Base-by-base conservation (phyloP, 1,140 invertebrate genomes). In the Octopus bimaculoides region DNA sequence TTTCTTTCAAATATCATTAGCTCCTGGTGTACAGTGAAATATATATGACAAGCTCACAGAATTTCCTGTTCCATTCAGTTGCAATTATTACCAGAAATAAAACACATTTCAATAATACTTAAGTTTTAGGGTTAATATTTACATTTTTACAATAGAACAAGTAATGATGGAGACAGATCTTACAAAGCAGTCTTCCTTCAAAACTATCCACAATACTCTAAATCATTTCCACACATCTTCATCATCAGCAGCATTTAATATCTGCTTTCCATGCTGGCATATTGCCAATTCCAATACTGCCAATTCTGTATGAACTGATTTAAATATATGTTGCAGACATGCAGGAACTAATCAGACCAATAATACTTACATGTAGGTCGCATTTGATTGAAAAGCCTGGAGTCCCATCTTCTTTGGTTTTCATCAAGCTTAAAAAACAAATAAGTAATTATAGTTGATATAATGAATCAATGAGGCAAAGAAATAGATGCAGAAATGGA, bases 341-440 rank as follows among this genome's bases (percentile, higher is more conserved):
- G 8, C 17, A 74, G 56, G 14, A 17, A 12, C 8, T 54, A 55
- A 77, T 52, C n/a, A n/a, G 26, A 14, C 52, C 56, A 26, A 54
- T 71, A 52, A 53, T 82, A 84, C 91, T 91, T 92, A 93, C 92
- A 93, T 78, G 93, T 91, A 90, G 92, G 92, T 81, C 92, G 85
- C 10, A 91, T 86, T 81, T 92, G 90, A 78, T 87, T 83, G 55
- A 83, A 77, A 55, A 85, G 83, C 78, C 93, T 86, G 9, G 88
- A 90, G 88, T 93, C 92, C 10, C 81, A 84, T 78, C 92, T 79
- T 41, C 55, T 17, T 71, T 74, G 74, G 53, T 81, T 52, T 52
- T 75, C 54, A 41, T 81, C 54, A 10, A 78, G 17, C 83, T 84
- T 56, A 52, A 81, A 78, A 9, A 56, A 41, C 26, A 41, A 41